Evolutionary conservation across 2,797 vertebrate genomes (phyloP).

Genomic region (Leontocebus nigricollis): DNA sequence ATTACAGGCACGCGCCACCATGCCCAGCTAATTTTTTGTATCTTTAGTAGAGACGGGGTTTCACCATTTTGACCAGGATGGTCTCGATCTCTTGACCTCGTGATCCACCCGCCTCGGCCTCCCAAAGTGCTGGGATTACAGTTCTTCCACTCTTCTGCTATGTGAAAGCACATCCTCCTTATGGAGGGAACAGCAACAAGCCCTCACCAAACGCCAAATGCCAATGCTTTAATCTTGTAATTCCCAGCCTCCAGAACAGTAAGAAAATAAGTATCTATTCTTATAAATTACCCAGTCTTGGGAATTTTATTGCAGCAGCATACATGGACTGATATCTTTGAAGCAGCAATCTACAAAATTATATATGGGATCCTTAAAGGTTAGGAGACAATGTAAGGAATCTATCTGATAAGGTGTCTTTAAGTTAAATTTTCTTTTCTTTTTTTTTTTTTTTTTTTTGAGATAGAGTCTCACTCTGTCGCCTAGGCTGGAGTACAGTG

Average conservation of each 20-base stretch:
- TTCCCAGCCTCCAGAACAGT: background rate
- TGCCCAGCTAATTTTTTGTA: no score
- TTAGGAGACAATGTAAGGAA: conserved; percentile 3
- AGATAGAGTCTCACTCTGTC: no score
- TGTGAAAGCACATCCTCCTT: background rate
- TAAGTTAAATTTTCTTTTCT: background rate
- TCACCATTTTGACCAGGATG: no score
- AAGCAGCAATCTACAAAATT: conserved; percentile 28
- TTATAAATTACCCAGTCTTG: background rate
- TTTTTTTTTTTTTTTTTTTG: no score
- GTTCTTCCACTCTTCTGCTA: no score
- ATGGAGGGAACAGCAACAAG: background rate
- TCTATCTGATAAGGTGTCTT: background rate
- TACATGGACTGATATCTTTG: background rate
- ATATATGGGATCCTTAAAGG: conserved; percentile 4
- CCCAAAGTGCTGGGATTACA: no score
- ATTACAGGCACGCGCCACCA: no score
- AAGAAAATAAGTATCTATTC: background rate
- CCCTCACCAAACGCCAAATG: background rate
- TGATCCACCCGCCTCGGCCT: no score
- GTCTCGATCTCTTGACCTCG: no score
- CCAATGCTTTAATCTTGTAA: background rate
- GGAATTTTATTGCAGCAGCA: background rate
- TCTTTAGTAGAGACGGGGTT: no score
- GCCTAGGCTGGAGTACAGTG: no score